Conservation (phyloP, 2,797 vertebrate species). For the Oreochromis grahami region DNA sequence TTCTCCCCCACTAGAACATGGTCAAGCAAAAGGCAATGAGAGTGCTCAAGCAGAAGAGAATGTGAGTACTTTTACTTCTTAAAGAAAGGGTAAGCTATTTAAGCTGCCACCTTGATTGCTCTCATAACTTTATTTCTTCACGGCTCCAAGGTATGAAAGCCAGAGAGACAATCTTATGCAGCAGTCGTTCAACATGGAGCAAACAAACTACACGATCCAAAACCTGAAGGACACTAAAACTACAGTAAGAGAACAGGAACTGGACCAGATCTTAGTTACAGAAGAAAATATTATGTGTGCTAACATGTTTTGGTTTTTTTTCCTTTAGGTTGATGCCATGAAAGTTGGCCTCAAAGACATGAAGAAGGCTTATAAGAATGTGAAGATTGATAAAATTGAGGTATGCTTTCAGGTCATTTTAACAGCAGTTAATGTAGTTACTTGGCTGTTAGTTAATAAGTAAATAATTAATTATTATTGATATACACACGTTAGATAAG, state of each 20-base stretch:
- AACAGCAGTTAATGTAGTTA: background rate
- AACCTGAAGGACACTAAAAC: constrained; percentile 96
- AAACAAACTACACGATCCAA: constrained; percentile 96
- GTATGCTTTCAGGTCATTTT: constrained; percentile 55
- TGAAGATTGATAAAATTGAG: constrained; percentile 97
- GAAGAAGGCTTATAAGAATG: constrained; percentile 97
- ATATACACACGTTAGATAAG: background rate
- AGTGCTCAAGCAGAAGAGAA: constrained; percentile 95
- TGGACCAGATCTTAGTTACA: background rate
- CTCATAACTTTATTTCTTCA: background rate
- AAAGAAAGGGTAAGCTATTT: background rate
- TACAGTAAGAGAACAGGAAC: constrained; percentile 78
- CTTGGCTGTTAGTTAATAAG: background rate
- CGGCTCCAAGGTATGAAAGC: constrained; percentile 86
- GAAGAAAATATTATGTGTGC: background rate
- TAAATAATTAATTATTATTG: background rate
- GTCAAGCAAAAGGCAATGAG: constrained; percentile 98
- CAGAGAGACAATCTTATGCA: constrained; percentile 94
- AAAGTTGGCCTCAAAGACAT: constrained; percentile 96
- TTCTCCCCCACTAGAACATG: constrained; percentile 84
- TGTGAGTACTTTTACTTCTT: constrained; percentile 79
- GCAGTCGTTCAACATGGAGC: constrained; percentile 99
- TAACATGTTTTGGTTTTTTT: constrained; percentile 28
- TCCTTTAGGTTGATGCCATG: constrained; percentile 94
- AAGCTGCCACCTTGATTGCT: accelerated